Evolutionary conservation across 2,113 vertebrate genomes (phyloP).

Genomic region (Cyprinodon variegatus): DNA sequence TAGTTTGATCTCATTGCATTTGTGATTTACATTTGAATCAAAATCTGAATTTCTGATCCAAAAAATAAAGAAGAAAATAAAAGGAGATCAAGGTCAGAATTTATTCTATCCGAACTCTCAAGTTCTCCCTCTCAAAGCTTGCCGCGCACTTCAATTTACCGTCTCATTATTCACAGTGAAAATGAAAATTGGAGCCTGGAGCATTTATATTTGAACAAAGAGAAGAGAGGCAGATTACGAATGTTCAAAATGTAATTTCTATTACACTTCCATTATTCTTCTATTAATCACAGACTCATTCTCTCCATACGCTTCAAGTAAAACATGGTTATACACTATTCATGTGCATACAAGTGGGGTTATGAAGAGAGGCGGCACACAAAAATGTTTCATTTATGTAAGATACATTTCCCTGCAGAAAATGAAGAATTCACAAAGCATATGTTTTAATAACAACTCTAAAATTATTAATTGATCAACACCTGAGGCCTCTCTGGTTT

Average conservation of each 20-base stretch:
- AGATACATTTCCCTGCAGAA: slow-evolving; percentile 38
- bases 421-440: slow-evolving; percentile 48
- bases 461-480: slow-evolving; percentile 53
- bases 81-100: slow-evolving; percentile 66
- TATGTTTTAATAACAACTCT: slow-evolving; percentile 64
- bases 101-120: slow-evolving; percentile 66
- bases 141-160: slow-evolving; percentile 73
- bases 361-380: slow-evolving; percentile 61
- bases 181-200: slow-evolving; percentile 75
- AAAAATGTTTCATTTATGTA: slow-evolving; percentile 74
- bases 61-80: slow-evolving; percentile 17
- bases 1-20: slow-evolving; percentile 65
- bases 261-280: slow-evolving; percentile 82
- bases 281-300: slow-evolving; percentile 82
- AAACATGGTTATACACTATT: slow-evolving; percentile 79
- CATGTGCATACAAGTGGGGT: slow-evolving; percentile 66
- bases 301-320: slow-evolving; percentile 70
- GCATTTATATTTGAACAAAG: slow-evolving; percentile 83
- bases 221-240: slow-evolving; percentile 77
- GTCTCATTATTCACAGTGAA: slow-evolving; percentile 79
- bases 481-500: slow-evolving; percentile 25
- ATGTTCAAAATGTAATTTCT: slow-evolving; percentile 81
- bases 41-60: not conserved
- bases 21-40: slow-evolving; percentile 55
- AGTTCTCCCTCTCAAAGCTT: slow-evolving; percentile 60